Conservation (phyloP, 2,797 vertebrate genomes). For the Diplodus puntazzo region DNA sequence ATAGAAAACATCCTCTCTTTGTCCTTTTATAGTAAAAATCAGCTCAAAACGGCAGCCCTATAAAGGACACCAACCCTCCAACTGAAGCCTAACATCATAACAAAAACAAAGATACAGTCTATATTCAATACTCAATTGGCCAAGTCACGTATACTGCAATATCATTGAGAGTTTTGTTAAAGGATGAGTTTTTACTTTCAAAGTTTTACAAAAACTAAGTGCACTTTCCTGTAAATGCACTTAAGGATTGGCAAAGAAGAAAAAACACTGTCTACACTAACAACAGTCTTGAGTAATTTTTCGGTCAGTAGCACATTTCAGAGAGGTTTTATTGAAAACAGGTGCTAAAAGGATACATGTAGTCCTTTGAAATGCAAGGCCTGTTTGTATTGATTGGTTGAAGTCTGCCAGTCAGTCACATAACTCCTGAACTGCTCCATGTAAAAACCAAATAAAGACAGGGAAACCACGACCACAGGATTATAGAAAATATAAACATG, state of each 20-base stretch:
- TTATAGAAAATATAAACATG: constrained; percentile 4
- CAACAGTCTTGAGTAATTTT: constrained; percentile 3
- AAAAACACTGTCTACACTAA: neutral
- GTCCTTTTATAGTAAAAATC: neutral
- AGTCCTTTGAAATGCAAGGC: constrained; percentile 11
- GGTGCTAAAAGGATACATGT: constrained; percentile 31
- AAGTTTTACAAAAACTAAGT: constrained; percentile 39
- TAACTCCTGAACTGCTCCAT: neutral
- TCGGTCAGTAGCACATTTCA: constrained; percentile 27
- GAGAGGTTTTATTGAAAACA: constrained; percentile 32
- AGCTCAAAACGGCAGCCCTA: neutral
- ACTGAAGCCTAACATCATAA: neutral
- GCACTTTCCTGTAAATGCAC: constrained; percentile 59
- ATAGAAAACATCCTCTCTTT: neutral
- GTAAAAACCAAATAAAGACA: neutral
- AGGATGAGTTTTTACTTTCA: neutral
- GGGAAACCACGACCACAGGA: constrained; percentile 13
- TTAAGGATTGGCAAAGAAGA: constrained; percentile 20
- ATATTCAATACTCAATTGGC: neutral
- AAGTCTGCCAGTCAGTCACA: neutral
- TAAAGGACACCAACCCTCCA: neutral
- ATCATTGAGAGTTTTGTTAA: constrained; percentile 7
- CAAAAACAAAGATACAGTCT: neutral
- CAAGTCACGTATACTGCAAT: neutral
- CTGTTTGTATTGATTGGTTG: constrained; percentile 17